Evolutionary conservation across 2,113 vertebrate genomes (phyloP).

Genomic region (Xiphophorus hellerii): DNA sequence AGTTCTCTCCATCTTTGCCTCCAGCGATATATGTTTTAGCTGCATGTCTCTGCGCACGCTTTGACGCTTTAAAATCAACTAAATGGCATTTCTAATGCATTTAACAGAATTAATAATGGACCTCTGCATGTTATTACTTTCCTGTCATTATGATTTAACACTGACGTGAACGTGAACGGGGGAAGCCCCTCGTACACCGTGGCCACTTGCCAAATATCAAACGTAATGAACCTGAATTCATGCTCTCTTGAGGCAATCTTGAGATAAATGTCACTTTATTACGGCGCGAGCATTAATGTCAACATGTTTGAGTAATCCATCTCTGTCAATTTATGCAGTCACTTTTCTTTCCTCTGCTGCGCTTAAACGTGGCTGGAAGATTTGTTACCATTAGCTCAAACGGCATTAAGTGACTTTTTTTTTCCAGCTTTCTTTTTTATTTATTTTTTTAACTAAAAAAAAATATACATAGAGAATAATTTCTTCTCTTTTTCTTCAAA

Average conservation of each 20-base stretch:
- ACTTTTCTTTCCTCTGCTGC: not conserved
- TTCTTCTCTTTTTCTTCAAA: slow-evolving; percentile 20
- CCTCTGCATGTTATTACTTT: not conserved
- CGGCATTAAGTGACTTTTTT: not conserved
- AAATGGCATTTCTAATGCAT: slow-evolving; percentile 6
- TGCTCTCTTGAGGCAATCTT: not conserved
- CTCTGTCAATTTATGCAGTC: not conserved
- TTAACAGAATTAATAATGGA: not conserved
- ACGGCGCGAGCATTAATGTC: not conserved
- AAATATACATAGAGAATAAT: not conserved
- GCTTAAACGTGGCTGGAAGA: not conserved
- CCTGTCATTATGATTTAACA: not conserved
- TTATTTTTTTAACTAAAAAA: not conserved
- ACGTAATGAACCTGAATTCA: slow-evolving; percentile 16
- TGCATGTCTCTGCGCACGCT: too few relatives aligned
- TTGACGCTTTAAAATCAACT: not conserved
- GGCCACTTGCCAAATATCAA: slow-evolving; percentile 10
- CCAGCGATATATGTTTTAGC: not conserved
- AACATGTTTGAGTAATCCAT: slow-evolving; percentile 1
- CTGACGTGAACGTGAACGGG: not conserved
- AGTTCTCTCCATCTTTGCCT: not conserved
- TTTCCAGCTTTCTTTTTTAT: not conserved
- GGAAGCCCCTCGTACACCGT: not conserved
- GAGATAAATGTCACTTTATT: slow-evolving; percentile 1
- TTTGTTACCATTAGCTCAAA: slow-evolving; percentile 1